These are phyloP conservation scores for Rhagonycha lutea DNA, from an alignment of 2,888 invertebrate species.

Conservation along the genomic window DNA sequence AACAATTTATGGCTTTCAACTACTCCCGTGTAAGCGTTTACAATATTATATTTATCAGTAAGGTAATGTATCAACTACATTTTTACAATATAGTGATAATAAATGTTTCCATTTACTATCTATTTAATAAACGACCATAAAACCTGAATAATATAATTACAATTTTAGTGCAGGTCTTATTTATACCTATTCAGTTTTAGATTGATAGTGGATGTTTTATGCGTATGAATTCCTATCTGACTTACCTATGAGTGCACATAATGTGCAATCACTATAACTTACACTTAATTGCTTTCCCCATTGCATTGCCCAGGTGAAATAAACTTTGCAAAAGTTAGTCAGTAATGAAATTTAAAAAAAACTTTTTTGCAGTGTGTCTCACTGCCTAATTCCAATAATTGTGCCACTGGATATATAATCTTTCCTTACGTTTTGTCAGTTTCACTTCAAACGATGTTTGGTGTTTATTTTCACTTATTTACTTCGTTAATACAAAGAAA, in stretches of 20 bases:
- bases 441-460: no score
- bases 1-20: constrained; percentile 8
- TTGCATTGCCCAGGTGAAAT: neutral
- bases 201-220: neutral
- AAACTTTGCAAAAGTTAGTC: neutral
- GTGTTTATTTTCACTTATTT: no score
- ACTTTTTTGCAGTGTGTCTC: no score
- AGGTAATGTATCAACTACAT: neutral
- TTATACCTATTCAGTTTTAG: neutral
- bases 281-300: neutral
- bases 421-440: no score
- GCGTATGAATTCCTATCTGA: neutral
- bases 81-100: neutral
- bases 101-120: neutral
- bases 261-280: neutral
- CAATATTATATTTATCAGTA: constrained; percentile 3
- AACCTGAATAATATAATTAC: neutral
- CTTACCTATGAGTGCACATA: neutral
- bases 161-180: neutral
- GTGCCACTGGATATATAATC: no score
- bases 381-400: no score
- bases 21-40: constrained; percentile 17
- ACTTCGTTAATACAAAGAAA: no score
- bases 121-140: neutral
- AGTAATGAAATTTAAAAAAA: neutral